Evolutionary conservation across 2,888 invertebrate genomes (phyloP).

Genomic region (Drosophila multiciliata): DNA sequence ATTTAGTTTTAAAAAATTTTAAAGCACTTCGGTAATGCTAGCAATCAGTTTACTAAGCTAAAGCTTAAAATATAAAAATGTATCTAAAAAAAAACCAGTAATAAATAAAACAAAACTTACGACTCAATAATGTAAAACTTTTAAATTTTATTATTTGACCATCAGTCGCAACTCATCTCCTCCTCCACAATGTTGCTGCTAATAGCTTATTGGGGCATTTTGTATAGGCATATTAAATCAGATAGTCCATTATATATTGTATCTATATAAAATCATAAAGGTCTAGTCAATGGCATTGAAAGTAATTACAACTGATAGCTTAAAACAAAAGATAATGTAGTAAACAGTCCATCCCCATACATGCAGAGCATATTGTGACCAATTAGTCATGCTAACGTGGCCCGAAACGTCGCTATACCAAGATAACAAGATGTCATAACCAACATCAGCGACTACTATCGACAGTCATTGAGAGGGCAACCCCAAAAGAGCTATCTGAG

Average conservation of each 20-base stretch:
- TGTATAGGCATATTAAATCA: constrained; percentile 49
- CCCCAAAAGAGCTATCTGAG: constrained; percentile 31
- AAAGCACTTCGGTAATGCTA: neutral
- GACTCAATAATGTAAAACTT: too few species aligned
- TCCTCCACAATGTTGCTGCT: too few species aligned
- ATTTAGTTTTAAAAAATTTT: constrained; percentile 2
- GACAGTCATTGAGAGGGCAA: constrained; percentile 28
- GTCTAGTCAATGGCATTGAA: neutral
- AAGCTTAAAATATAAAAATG: neutral
- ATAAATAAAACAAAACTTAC: neutral
- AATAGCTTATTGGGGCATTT: constrained; percentile 43
- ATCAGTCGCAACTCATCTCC: too few species aligned
- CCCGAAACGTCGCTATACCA: constrained; percentile 32
- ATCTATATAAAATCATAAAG: neutral
- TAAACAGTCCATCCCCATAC: constrained; percentile 33
- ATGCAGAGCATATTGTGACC: constrained; percentile 26
- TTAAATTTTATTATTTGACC: too few species aligned
- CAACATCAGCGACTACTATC: neutral
- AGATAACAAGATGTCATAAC: constrained; percentile 31
- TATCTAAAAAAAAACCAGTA: neutral
- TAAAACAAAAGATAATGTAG: constrained; percentile 59
- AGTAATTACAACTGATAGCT: constrained; percentile 48
- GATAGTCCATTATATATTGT: neutral
- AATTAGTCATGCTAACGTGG: constrained; percentile 64
- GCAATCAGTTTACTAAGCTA: neutral